Percentiles rank a stretch among this genome's conserved stretches.
Conservation (phyloP, 2,888 invertebrate species). For the Orthosia incerta region DNA sequence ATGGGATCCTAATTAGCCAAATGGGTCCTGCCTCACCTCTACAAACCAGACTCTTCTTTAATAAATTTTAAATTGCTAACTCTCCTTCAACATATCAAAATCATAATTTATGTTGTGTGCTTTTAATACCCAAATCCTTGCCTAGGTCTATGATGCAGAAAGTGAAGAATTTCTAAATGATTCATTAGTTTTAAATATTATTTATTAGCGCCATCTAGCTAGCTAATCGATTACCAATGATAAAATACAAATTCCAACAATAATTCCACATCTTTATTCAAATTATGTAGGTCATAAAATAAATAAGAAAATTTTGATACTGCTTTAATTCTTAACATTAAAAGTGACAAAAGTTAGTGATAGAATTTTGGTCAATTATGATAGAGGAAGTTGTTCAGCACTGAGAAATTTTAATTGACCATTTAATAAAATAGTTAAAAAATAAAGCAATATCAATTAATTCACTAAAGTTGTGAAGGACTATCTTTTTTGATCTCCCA, state of each 20-base stretch:
- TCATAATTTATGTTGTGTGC: background rate
- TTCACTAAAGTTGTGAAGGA: constrained; percentile 61
- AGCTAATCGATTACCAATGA: background rate
- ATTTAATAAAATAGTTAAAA: constrained; percentile 47
- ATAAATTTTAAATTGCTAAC: too few relatives aligned
- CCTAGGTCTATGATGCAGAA: background rate
- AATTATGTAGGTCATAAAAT: constrained; percentile 96
- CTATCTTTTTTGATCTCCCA: constrained; percentile 92
- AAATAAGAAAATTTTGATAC: constrained; percentile 91
- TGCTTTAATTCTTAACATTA: constrained; percentile 66
- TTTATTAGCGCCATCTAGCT: background rate
- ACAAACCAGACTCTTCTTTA: too few relatives aligned
- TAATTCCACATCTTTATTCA: constrained; percentile 45
- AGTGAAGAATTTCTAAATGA: background rate
- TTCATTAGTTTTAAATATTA: too few relatives aligned
- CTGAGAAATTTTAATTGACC: background rate
- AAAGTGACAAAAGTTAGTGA: background rate
- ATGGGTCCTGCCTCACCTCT: too few relatives aligned
- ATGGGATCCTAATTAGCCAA: too few relatives aligned
- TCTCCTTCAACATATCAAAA: background rate
- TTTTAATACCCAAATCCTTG: background rate
- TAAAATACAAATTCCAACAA: constrained; percentile 39
- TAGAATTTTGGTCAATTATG: background rate
- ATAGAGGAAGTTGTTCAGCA: background rate
- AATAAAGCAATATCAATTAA: constrained; percentile 72